Evolutionary conservation across 2,113 vertebrate genomes (phyloP).

Genomic region (Bos taurus): DNA sequence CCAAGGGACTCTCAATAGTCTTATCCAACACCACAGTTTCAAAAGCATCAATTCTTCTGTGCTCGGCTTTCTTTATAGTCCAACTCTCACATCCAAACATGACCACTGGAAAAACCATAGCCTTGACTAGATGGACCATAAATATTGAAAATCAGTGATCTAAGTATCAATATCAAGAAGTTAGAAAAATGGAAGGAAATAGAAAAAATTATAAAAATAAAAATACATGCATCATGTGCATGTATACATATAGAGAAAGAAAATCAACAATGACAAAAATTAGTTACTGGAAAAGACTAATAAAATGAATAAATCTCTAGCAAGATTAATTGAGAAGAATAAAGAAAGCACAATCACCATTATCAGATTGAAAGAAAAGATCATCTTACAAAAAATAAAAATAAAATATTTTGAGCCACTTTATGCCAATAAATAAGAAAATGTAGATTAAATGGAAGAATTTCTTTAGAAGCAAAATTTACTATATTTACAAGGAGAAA

Average conservation of each 20-base stretch:
- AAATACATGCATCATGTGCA: neutral
- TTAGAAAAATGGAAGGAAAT: neutral
- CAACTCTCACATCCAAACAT: no score
- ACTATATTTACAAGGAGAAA: neutral
- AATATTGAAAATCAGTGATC: neutral
- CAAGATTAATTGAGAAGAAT: neutral
- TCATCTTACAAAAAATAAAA: neutral
- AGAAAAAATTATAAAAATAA: neutral
- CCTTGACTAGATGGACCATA: no score
- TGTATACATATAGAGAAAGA: neutral
- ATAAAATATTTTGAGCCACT: no score
- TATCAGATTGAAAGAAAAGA: neutral
- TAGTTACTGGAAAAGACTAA: neutral
- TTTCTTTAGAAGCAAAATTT: neutral
- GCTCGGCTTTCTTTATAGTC: neutral
- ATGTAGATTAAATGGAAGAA: no score
- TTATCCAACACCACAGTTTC: neutral
- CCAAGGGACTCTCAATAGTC: neutral
- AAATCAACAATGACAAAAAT: neutral
- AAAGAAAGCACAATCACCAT: neutral
- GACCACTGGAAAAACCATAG: no score
- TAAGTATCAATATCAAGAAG: neutral
- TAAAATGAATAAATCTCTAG: neutral
- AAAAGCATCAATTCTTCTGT: neutral
- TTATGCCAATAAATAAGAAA: neutral